Evolutionary conservation across 2,113 vertebrate genomes (phyloP).

Genomic region (Micromys minutus): DNA sequence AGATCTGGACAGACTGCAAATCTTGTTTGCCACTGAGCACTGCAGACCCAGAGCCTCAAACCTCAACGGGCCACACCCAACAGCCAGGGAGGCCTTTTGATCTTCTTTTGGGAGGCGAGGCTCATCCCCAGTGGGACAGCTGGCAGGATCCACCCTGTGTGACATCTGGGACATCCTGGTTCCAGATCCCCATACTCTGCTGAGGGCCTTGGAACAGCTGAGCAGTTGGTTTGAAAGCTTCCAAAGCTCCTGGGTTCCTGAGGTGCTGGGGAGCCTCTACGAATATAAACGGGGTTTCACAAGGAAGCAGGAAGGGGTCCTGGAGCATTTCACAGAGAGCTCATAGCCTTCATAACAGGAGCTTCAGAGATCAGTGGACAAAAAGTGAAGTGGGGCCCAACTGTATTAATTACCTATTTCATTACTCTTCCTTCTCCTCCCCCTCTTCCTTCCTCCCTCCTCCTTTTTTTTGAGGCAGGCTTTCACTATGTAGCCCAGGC

Average conservation of each 20-base stretch:
- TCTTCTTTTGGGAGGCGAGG: neutral
- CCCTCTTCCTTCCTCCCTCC: too few species aligned
- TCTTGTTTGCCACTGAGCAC: neutral
- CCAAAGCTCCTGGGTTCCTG: neutral
- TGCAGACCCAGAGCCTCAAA: neutral
- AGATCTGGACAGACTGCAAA: neutral
- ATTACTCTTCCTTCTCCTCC: too few species aligned
- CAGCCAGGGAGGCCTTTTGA: neutral
- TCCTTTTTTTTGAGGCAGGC: neutral
- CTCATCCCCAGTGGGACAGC: rapidly evolving
- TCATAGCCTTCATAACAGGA: neutral
- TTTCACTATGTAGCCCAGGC: neutral
- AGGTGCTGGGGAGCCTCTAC: neutral
- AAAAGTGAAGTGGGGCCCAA: neutral
- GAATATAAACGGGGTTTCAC: neutral
- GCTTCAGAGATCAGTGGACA: neutral
- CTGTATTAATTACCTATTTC: neutral
- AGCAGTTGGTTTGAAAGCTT: neutral
- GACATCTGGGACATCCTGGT: too few species aligned
- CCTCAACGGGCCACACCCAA: neutral
- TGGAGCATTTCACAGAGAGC: neutral
- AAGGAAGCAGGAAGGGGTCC: neutral
- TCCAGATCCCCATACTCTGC: neutral
- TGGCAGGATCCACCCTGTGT: neutral
- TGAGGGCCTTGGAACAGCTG: neutral